These are phyloP conservation scores for Halocaridina rubra DNA, from an alignment of 2,888 invertebrate genomes.

Conservation along the genomic window DNA sequence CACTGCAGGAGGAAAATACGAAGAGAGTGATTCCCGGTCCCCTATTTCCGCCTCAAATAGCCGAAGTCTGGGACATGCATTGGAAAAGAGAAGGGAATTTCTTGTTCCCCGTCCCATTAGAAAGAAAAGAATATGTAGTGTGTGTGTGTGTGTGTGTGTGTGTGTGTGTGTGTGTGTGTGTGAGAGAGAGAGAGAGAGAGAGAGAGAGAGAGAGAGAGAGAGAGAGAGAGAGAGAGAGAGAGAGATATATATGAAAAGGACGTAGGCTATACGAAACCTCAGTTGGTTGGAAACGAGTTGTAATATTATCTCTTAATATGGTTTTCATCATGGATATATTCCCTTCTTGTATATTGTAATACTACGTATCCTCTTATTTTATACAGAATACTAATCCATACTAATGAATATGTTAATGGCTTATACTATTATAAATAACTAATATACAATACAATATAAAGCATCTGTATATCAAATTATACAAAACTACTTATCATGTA, in stretches of 20 bases:
- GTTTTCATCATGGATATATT: too few relatives aligned
- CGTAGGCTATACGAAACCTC: neutral
- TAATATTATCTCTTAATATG: neutral
- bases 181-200: neutral
- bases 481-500: too few relatives aligned
- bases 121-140: neutral
- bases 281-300: neutral
- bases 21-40: neutral
- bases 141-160: slow-evolving; percentile 19
- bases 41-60: neutral
- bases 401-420: too few relatives aligned
- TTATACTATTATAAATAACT: too few relatives aligned
- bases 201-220: neutral
- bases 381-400: too few relatives aligned
- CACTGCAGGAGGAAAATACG: neutral
- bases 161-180: neutral
- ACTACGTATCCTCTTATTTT: too few relatives aligned
- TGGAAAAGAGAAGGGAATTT: neutral
- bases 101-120: neutral
- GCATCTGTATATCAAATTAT: too few relatives aligned
- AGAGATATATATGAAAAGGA: neutral
- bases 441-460: too few relatives aligned
- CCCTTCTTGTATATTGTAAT: too few relatives aligned
- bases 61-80: too few relatives aligned
- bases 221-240: slow-evolving; percentile 3